Evolutionary conservation across 23 tunicate genomes (phyloP).

Genomic region (Styela plicata): DNA sequence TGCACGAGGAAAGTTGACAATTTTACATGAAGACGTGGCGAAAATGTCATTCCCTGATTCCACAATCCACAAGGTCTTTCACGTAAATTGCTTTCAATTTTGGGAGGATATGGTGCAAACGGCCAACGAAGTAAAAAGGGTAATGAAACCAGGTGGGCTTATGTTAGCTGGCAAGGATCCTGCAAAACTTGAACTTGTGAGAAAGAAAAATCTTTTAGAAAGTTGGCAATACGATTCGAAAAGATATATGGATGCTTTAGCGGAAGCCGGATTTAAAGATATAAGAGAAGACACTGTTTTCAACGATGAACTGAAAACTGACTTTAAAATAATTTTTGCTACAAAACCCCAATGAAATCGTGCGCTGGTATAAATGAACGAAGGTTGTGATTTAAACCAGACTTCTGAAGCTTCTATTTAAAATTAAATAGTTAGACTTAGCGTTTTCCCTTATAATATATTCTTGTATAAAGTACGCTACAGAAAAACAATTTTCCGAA

Average conservation of each 20-base stretch:
- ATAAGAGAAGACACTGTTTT: not conserved
- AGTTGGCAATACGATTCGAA: not conserved
- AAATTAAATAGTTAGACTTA: too few species aligned
- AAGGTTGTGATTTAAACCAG: too few species aligned
- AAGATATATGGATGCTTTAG: not conserved
- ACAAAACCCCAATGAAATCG: not conserved
- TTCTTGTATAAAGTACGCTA: too few species aligned
- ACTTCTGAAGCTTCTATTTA: too few species aligned
- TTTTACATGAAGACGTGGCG: not conserved
- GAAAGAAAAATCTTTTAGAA: not conserved
- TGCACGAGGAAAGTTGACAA: not conserved
- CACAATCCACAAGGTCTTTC: not conserved
- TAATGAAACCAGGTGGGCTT: not conserved
- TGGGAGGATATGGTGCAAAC: not conserved
- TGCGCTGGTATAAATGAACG: too few species aligned
- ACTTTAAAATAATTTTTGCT: not conserved
- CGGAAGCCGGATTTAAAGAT: not conserved
- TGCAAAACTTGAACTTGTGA: not conserved
- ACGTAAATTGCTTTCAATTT: not conserved
- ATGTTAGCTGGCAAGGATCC: not conserved
- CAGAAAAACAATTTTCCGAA: too few species aligned
- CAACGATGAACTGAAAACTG: not conserved
- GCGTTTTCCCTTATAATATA: too few species aligned
- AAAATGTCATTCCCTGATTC: constrained; percentile 13
- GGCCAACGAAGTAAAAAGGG: not conserved